Evolutionary conservation across 2,888 invertebrate genomes (phyloP), one percentile per base, ranked within the genome.

Genomic region (Priocnemis perturbator): DNA sequence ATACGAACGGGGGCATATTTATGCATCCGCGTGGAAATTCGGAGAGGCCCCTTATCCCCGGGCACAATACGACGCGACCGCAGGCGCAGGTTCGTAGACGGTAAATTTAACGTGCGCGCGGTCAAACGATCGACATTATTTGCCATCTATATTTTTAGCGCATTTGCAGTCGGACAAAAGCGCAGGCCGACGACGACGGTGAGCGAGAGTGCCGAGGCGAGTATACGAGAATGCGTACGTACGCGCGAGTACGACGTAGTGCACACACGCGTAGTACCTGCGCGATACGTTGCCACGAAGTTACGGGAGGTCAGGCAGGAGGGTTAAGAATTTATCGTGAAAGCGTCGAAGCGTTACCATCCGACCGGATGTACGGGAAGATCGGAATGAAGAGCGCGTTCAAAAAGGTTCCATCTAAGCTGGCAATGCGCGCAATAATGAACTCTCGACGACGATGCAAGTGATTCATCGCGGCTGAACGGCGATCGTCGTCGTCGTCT

Each of bases 401-500:
- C 30, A 15, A 23, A 21, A 55, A 23, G 21, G 45, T 60, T 48
- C 44, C 55, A 47, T 64, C 53, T 53, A 44, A 53, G 17, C 30
- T 57, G 52, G 64, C 66, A n/a, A 11, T 21, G 37, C 37, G 59
- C 37, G 52, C 59, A 60, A 60, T 55, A 60, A 59, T 48, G 67
- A 67, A 50, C 60, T 50, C 61, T 11, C 63, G 76, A 71, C 66
- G 69, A 64, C 62, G 60, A 23, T 58, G 52, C 59, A 60, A 63
- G 60, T 77, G 77, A 77, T 77, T 77, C 77, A 77, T 69, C 71
- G 67, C 17, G n/a, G 20, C 48, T 21, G 59, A 26, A 45, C 48
- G 26, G 37, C 37, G 63, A 37, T 11, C 11, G 14, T 37, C 26
- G 26, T 26, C 26, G 26, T 26, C 37, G 37, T 37, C 37, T 37